Conservation (phyloP, 2,888 invertebrate genomes). For the Perithous albicinctus region DNA sequence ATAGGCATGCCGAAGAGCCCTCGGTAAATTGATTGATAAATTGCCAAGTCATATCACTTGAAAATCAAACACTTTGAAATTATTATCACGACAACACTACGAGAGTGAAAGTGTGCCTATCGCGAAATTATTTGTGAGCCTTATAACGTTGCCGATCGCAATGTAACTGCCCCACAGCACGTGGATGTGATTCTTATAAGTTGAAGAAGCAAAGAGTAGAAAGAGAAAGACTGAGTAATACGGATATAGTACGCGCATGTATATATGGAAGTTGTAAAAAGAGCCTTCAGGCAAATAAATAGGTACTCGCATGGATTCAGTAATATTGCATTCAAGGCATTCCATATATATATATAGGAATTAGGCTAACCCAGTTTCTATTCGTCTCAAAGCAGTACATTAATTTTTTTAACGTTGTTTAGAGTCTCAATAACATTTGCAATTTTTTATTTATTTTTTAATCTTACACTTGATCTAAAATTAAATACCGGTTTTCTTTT, state of each 20-base stretch:
- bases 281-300: background rate
- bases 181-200: constrained; percentile 59
- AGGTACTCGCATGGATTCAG: background rate
- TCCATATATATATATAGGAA: too few relatives aligned
- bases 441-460: too few relatives aligned
- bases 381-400: too few relatives aligned
- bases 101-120: background rate
- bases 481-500: too few relatives aligned
- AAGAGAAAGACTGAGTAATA: constrained; percentile 4
- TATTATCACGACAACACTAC: background rate
- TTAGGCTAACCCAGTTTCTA: too few relatives aligned
- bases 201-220: constrained; percentile 25
- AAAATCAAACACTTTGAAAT: constrained; percentile 5
- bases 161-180: constrained; percentile 52
- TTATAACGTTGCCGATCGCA: constrained; percentile 28
- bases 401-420: too few relatives aligned
- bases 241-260: background rate
- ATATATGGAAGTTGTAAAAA: constrained; percentile 7
- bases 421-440: too few relatives aligned
- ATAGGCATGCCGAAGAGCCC: background rate
- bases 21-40: constrained; percentile 36
- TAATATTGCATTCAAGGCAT: background rate
- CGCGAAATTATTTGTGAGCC: background rate
- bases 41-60: constrained; percentile 47
- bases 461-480: too few relatives aligned